Conservation (phyloP, 1,140 invertebrate genomes). For the Whitmania pigra region DNA sequence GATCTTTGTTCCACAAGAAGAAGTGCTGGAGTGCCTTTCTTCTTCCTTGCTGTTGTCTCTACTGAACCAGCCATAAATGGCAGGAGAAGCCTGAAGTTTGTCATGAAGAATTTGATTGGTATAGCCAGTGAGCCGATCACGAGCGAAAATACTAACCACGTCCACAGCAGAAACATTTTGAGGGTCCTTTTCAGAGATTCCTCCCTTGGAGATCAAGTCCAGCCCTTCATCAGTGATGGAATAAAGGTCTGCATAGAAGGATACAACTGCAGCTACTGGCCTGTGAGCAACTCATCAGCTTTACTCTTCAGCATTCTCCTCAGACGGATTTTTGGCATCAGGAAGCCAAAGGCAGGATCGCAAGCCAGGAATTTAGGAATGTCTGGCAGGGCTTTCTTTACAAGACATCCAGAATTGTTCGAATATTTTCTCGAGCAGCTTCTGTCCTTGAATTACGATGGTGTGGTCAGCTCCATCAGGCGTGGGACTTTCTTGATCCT, state of each 20-base stretch:
- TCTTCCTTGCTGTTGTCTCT: constrained; percentile 51
- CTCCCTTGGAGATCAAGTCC: constrained; percentile 58
- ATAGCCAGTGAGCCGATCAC: background rate
- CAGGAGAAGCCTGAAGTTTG: background rate
- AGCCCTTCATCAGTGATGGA: constrained; percentile 57
- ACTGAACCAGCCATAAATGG: background rate
- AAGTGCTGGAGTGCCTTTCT: constrained; percentile 79
- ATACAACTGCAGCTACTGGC: constrained; percentile 63
- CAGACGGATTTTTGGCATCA: constrained; percentile 76
- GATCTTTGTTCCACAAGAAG: constrained; percentile 66
- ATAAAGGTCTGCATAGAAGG: constrained; percentile 60
- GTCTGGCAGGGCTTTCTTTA: constrained; percentile 63
- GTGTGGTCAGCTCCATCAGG: background rate
- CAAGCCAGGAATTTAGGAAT: constrained; percentile 31
- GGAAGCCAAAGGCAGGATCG: constrained; percentile 33
- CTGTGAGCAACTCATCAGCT: constrained; percentile 70
- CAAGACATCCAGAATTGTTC: constrained; percentile 63
- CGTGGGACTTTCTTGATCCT: background rate
- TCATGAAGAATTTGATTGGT: constrained; percentile 1
- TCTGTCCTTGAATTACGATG: background rate
- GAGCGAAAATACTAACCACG: constrained; percentile 28
- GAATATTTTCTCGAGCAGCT: constrained; percentile 62
- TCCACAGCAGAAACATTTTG: constrained; percentile 74
- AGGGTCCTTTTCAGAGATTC: constrained; percentile 64
- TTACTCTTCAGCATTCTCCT: constrained; percentile 71